These are phyloP conservation scores for Ichneumon xanthorius DNA, from an alignment of 2,888 invertebrate species.

Conservation along the genomic window DNA sequence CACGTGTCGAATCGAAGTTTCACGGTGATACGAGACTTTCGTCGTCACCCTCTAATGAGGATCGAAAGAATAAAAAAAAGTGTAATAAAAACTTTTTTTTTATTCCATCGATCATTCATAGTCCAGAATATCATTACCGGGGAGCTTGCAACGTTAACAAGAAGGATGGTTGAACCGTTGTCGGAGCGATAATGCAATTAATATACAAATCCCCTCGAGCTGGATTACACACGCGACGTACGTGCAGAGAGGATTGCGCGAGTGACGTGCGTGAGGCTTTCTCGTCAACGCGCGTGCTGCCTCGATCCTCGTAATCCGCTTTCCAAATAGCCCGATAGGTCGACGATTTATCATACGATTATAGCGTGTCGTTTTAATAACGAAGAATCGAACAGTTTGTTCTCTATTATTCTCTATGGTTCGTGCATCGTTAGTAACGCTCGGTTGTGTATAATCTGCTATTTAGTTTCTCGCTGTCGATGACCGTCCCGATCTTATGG, in stretches of 20 bases:
- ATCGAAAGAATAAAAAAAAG: not conserved
- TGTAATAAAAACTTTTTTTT: not conserved
- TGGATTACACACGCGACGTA: conserved; percentile 13
- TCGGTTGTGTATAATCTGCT: not conserved
- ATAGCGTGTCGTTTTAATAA: conserved; percentile 41
- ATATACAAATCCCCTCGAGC: not conserved
- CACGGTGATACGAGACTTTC: conserved; percentile 8
- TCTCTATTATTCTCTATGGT: conserved; percentile 16
- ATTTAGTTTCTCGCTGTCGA: not conserved
- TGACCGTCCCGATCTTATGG: not conserved
- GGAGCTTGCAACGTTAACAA: not conserved
- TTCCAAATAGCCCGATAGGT: conserved; percentile 35
- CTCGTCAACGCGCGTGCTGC: conserved; percentile 43
- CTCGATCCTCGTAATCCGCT: conserved; percentile 51
- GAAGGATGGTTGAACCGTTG: not conserved
- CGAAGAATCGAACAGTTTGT: conserved; percentile 33
- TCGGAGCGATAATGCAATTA: conserved; percentile 20
- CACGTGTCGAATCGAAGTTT: conserved; percentile 30
- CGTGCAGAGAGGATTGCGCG: conserved; percentile 10
- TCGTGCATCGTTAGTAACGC: not conserved
- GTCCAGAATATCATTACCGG: not conserved
- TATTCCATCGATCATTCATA: not conserved
- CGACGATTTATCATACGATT: conserved; percentile 31
- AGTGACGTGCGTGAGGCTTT: conserved; percentile 42
- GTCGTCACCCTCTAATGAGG: not conserved